phyloP scores from a whole-genome alignment of 2,113 vertebrate genomes.

The Leptodactylus fuscus region DNA sequence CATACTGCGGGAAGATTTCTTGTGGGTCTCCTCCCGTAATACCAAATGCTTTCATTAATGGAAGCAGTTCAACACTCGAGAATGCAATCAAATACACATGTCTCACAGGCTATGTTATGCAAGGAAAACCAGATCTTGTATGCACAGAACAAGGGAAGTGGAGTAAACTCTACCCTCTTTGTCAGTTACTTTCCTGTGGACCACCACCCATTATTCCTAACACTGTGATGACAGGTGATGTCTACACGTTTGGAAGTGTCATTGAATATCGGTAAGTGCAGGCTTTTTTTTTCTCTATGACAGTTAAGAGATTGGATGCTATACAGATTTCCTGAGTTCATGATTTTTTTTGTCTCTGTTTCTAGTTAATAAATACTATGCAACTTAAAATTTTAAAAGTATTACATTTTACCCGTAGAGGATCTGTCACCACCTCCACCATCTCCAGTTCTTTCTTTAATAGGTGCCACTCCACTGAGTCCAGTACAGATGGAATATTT shows the following conservation, averaged over 20 bases:
- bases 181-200: conserved; percentile 86
- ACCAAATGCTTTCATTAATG: conserved; percentile 82
- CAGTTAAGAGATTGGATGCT: too few relatives aligned
- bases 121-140: conserved; percentile 77
- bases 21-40: conserved; percentile 83
- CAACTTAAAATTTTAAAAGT: too few relatives aligned
- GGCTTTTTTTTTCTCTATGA: too few relatives aligned
- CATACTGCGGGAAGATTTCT: conserved; percentile 79
- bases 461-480: too few relatives aligned
- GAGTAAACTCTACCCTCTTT: conserved; percentile 85
- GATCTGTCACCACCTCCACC: too few relatives aligned
- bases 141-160: conserved; percentile 84
- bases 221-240: conserved; percentile 75
- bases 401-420: too few relatives aligned
- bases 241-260: conserved; percentile 83
- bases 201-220: conserved; percentile 81
- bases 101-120: conserved; percentile 81
- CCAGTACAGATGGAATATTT: too few relatives aligned
- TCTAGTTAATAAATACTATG: too few relatives aligned
- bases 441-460: too few relatives aligned
- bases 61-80: conserved; percentile 74
- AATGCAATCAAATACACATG: conserved; percentile 87
- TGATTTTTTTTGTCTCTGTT: neutral
- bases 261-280: conserved; percentile 88
- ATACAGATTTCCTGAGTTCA: neutral